These are phyloP conservation scores for Zoanthus sociatus DNA, from an alignment of 92 coral and sea anemone species.

Conservation along the genomic window DNA sequence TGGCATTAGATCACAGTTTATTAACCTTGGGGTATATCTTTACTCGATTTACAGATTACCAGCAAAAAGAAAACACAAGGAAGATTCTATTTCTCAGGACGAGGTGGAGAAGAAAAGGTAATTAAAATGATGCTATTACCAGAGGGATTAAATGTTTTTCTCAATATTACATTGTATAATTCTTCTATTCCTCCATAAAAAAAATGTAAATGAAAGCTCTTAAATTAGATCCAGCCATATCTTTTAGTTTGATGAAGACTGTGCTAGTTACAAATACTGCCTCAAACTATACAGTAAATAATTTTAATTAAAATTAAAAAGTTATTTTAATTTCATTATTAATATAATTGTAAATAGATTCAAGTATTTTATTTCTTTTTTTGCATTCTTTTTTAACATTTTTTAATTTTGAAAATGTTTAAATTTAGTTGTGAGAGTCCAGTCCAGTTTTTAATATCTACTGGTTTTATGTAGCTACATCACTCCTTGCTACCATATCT, in stretches of 20 bases:
- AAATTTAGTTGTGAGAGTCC: too few species aligned
- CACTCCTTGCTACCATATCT: too few species aligned
- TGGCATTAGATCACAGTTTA: background rate
- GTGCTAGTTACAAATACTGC: background rate
- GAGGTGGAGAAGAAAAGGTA: conserved; percentile 77
- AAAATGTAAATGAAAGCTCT: background rate
- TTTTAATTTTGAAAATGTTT: background rate
- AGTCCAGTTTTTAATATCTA: too few species aligned
- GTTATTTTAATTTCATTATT: background rate
- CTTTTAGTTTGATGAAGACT: background rate
- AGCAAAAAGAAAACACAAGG: conserved; percentile 61
- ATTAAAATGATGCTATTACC: background rate
- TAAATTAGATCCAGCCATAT: background rate
- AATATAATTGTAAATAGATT: background rate
- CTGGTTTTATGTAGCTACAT: too few species aligned
- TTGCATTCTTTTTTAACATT: too few species aligned
- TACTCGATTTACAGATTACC: conserved; percentile 51
- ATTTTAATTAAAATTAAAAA: too few species aligned
- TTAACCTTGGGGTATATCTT: background rate
- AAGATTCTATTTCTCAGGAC: conserved; percentile 49
- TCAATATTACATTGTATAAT: too few species aligned
- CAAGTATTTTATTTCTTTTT: background rate
- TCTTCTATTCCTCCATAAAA: background rate
- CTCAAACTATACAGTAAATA: background rate
- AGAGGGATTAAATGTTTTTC: background rate